Base-by-base conservation (phyloP, 2,113 vertebrate species). In the Apus apus region DNA sequence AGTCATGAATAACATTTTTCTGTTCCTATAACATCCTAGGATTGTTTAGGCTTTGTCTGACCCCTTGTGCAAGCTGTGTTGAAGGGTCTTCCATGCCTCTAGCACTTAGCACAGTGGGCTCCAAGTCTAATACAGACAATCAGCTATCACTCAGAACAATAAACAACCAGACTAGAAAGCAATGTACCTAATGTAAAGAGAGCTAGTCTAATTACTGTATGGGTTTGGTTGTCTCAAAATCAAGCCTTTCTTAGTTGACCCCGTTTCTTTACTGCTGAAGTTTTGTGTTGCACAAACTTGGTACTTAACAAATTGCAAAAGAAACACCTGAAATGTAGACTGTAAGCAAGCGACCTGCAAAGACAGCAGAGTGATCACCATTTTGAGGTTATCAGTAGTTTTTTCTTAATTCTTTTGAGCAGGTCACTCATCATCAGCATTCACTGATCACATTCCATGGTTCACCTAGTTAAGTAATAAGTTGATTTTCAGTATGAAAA, bases 31-130 rank as follows among this genome's bases (percentile, higher is more conserved):
- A 29, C 29, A 84, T 58, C 29, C 26, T 32, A 62, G 14, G 30
- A 73, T 32, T 70, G 18, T 57, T 79, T 36, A 72, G n/a, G 8
- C 13, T 91, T 87, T 76, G n/a, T 40, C 54, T 54, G 32, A 57
- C 6, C 7, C 15, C 26, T 67, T 2, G 0, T 9, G 36, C 23
- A 74, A 32, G 5, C 30, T 53, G 7, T 46, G 3, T 36, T 32
- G 17, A 26, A 85, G 87, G 27, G 53, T 48, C 38, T 81, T 85
- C 40, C 4, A 2, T 36, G 54, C 20, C 18, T 46, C 9, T 20
- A 71, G 23, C 22, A 60, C 9, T 29, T 40, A 61, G 51, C 15
- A 77, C 60, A 67, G 64, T 9, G 3, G 53, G 65, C 8, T 22
- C 6, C 3, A 2, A 72, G 26, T 25, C 40, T 45, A 56, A 76